These are phyloP conservation scores for Podarcis siculus DNA, from an alignment of 2,797 vertebrate species.

Conservation along the genomic window DNA sequence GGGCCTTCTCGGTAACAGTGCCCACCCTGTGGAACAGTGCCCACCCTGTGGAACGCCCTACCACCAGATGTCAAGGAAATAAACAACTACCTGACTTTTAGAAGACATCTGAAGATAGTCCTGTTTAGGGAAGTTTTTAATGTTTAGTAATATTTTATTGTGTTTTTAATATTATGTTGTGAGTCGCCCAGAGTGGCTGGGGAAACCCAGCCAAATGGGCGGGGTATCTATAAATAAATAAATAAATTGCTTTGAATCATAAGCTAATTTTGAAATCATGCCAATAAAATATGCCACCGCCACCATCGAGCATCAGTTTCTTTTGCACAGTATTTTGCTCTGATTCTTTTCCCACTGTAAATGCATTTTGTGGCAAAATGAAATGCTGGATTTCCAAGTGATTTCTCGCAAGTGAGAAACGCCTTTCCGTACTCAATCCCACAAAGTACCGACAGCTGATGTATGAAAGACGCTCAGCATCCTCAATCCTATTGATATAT, in stretches of 20 bases:
- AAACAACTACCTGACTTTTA: too few species aligned
- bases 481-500: slow-evolving; percentile 20
- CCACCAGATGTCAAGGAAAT: too few species aligned
- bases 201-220: too few species aligned
- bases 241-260: slow-evolving; percentile 4
- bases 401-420: not conserved
- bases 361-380: slow-evolving; percentile 4
- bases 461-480: slow-evolving; percentile 2
- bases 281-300: not conserved
- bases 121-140: too few species aligned
- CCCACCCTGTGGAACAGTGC: too few species aligned
- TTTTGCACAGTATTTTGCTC: not conserved
- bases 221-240: too few species aligned
- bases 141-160: too few species aligned
- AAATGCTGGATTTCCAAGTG: slow-evolving; percentile 15
- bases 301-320: not conserved
- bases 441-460: slow-evolving; percentile 3
- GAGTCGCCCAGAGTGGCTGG: too few species aligned
- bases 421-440: not conserved
- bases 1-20: too few species aligned
- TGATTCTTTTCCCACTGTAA: not conserved
- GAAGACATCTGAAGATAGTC: too few species aligned
- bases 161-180: too few species aligned
- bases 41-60: too few species aligned
- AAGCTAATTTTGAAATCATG: slow-evolving; percentile 25